Conservation (phyloP, 2,113 vertebrate genomes). For the Astatotilapia flaviijosephi region DNA sequence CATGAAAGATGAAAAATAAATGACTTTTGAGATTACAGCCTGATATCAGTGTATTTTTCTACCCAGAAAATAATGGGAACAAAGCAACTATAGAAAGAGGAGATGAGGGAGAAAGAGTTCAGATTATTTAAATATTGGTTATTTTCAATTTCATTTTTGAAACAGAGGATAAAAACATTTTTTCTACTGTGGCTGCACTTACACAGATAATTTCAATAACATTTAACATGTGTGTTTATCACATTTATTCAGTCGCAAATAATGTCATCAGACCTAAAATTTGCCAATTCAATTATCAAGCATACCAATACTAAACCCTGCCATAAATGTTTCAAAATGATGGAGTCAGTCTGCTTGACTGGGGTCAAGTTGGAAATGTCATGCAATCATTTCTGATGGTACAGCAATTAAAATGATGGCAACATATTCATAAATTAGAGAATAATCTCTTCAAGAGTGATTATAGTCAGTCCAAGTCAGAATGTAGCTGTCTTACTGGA, state of each 20-base stretch:
- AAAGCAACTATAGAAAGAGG: not conserved
- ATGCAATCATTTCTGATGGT: not conserved
- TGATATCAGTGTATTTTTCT: not conserved
- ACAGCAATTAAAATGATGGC: not conserved
- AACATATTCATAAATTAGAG: not conserved
- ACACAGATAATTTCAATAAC: not conserved
- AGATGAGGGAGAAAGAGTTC: not conserved
- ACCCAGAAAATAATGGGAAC: not conserved
- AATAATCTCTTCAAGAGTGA: not conserved
- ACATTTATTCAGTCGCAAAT: not conserved
- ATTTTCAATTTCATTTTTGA: not conserved
- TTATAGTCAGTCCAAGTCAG: not conserved
- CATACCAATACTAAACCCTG: not conserved
- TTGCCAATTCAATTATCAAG: not conserved
- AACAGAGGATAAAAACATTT: not conserved
- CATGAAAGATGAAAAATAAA: conserved; percentile 17
- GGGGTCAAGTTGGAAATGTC: not conserved
- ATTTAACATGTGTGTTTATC: not conserved
- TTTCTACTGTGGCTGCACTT: not conserved
- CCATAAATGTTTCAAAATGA: not conserved
- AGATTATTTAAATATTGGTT: not conserved
- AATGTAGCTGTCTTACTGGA: not conserved
- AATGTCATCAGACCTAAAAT: not conserved
- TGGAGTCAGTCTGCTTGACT: not conserved
- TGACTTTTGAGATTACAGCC: not conserved